Base-by-base conservation (phyloP, 2,888 invertebrate species). In the Melipona bicolor region DNA sequence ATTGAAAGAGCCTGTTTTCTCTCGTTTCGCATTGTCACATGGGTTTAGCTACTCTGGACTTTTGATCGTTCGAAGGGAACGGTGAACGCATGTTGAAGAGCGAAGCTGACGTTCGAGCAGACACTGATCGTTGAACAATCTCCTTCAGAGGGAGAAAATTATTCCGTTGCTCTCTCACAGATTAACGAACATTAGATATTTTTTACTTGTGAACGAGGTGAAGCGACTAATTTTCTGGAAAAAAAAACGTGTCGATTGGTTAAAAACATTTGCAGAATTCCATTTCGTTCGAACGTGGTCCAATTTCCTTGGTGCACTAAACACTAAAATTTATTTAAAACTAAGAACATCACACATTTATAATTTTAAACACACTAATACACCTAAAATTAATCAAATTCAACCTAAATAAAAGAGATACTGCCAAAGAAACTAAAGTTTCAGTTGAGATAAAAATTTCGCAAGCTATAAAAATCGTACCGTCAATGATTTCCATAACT, bases 1-100 rank as follows among this genome's bases (percentile, higher is more conserved):
- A 81, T 68, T 50, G 81, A 81, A 81, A 81, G 69, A 79, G 81
- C 79, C 79, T 69, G 73, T 61, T 79, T 70, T 13, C n/a, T 27
- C 21, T 15, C 3, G 21, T 36, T 15, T 43, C 43, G 43, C 43
- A 9, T 43, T 61, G 24, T 59, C n/a, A 24, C 24, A 0, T 32
- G 24, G 13, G 24, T 61, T 61, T 27, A 27, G 32, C 15, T 32
- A 17, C 6, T 24, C 49, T 21, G 19, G 27, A 9, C 4, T 13
- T 24, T 32, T 54, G 59, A 67, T 75, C 43, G 77, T 67, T 78
- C 56, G 72, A 77, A 68, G 43, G 32, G 43, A 32, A 59, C 43
- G 69, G 36, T 56, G 27, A 56, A 73, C 62, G 50, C 17, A 64
- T 49, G 50, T 50, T 49, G 13, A 56, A 65, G 13, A 52, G 24